These are phyloP conservation scores for Zaprionus camerounensis DNA, from an alignment of 1,140 invertebrate species.

Conservation along the genomic window DNA sequence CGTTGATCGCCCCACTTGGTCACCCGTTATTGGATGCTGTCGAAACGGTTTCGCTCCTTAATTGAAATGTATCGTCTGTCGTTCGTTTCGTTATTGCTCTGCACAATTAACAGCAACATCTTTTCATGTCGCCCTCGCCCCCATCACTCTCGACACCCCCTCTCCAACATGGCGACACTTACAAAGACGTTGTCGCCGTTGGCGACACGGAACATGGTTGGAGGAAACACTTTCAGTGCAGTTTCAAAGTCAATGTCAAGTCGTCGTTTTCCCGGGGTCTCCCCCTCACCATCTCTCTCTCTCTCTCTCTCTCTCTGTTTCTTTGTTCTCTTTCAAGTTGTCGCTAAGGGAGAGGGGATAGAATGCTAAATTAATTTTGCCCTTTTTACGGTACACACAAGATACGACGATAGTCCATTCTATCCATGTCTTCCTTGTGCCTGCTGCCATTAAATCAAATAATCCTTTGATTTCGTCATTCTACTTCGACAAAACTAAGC, in stretches of 20 bases:
- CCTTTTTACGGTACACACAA: not conserved
- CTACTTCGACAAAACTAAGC: not conserved
- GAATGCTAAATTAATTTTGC: not conserved
- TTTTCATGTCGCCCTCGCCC: not conserved
- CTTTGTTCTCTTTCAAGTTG: not conserved
- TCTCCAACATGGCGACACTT: not conserved
- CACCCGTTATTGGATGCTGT: constrained; percentile 62
- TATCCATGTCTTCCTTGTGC: not conserved
- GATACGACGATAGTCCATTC: too few relatives aligned
- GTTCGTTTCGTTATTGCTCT: constrained; percentile 26
- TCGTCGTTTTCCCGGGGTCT: not conserved
- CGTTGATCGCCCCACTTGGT: constrained; percentile 4
- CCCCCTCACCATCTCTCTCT: not conserved
- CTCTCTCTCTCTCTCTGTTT: not conserved
- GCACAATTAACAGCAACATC: constrained; percentile 39
- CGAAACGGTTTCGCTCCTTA: constrained; percentile 55
- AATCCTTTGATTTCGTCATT: not conserved
- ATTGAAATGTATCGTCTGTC: constrained; percentile 74
- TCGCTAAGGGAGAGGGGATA: not conserved
- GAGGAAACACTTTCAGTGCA: not conserved
- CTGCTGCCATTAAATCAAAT: not conserved
- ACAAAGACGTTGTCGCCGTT: not conserved
- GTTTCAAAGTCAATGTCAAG: constrained; percentile 23
- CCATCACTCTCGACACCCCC: not conserved
- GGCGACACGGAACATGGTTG: not conserved